Percentiles rank a stretch among this genome's conserved stretches.
These are phyloP conservation scores for Apeltes quadracus DNA, from an alignment of 2,113 vertebrate species.

Conservation along the genomic window DNA sequence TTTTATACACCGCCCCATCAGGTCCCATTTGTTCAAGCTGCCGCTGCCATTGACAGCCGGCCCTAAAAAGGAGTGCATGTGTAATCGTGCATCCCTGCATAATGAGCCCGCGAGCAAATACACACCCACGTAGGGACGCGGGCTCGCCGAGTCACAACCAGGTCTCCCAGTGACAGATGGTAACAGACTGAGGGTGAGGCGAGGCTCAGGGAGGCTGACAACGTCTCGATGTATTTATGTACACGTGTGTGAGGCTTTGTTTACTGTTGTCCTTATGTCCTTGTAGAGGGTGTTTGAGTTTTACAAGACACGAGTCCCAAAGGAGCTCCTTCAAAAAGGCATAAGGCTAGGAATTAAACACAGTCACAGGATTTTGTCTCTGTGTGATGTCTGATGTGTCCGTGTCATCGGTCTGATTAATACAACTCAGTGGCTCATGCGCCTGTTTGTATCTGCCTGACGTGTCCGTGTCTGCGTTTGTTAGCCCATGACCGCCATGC, in stretches of 20 bases:
- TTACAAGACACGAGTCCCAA: constrained; percentile 7
- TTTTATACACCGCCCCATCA: constrained; percentile 22
- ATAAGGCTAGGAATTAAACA: constrained; percentile 4
- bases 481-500: constrained; percentile 92
- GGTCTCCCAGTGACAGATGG: constrained; percentile 71
- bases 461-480: constrained; percentile 3
- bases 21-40: constrained; percentile 24
- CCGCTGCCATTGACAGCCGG: constrained; percentile 14
- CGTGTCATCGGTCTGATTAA: background rate
- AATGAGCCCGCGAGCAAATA: constrained; percentile 50
- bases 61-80: constrained; percentile 24
- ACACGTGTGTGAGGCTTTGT: constrained; percentile 12
- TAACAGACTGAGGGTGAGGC: constrained; percentile 68
- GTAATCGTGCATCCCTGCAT: constrained; percentile 50
- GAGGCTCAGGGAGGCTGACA: constrained; percentile 53
- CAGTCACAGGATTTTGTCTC: background rate
- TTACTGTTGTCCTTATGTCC: constrained; percentile 28
- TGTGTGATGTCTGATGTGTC: background rate
- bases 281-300: constrained; percentile 37
- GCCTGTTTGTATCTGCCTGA: background rate
- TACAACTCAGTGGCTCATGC: background rate
- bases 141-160: constrained; percentile 53
- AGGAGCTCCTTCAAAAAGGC: constrained; percentile 23
- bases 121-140: constrained; percentile 28
- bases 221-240: constrained; percentile 37